Conservation (phyloP, 2,797 vertebrate genomes). For the Myoxocephalus aenaeus region DNA sequence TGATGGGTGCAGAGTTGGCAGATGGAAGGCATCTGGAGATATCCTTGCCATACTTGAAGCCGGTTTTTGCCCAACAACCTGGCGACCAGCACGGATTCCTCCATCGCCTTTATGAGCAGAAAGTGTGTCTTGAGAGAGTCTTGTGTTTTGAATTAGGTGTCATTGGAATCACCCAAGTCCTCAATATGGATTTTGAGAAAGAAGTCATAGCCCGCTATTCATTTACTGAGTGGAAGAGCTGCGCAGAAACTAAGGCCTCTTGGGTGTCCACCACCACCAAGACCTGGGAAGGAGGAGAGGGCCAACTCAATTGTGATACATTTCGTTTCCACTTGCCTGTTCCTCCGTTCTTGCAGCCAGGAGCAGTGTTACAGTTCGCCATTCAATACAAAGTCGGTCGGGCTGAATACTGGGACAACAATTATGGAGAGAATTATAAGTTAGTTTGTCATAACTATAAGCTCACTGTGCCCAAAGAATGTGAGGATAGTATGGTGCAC, state of each 20-base stretch:
- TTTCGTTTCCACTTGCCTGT: slow-evolving; percentile 93
- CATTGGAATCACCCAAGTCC: slow-evolving; percentile 90
- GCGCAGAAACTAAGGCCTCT: slow-evolving; percentile 85
- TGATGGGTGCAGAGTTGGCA: slow-evolving; percentile 91
- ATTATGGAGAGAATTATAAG: slow-evolving; percentile 91
- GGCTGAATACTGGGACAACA: slow-evolving; percentile 96
- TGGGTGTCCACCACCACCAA: slow-evolving; percentile 85
- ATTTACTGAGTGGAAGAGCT: slow-evolving; percentile 91
- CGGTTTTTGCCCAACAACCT: slow-evolving; percentile 89
- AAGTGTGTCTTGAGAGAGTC: slow-evolving; percentile 92
- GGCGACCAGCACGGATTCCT: slow-evolving; percentile 86
- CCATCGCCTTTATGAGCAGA: slow-evolving; percentile 83
- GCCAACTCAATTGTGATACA: slow-evolving; percentile 82
- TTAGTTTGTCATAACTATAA: slow-evolving; percentile 90
- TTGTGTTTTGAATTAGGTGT: slow-evolving; percentile 91
- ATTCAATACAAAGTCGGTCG: slow-evolving; percentile 89
- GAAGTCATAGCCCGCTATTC: slow-evolving; percentile 90
- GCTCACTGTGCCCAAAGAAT: slow-evolving; percentile 92
- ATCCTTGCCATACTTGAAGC: slow-evolving; percentile 88
- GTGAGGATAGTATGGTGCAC: slow-evolving; percentile 96
- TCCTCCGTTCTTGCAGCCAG: slow-evolving; percentile 91
- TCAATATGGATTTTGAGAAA: slow-evolving; percentile 94
- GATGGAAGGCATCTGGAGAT: slow-evolving; percentile 86
- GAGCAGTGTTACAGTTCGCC: slow-evolving; percentile 91
- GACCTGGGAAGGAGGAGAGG: slow-evolving; percentile 57